These are phyloP conservation scores for Zhengitettix transpicula DNA, from an alignment of 2,888 invertebrate species.

Conservation along the genomic window DNA sequence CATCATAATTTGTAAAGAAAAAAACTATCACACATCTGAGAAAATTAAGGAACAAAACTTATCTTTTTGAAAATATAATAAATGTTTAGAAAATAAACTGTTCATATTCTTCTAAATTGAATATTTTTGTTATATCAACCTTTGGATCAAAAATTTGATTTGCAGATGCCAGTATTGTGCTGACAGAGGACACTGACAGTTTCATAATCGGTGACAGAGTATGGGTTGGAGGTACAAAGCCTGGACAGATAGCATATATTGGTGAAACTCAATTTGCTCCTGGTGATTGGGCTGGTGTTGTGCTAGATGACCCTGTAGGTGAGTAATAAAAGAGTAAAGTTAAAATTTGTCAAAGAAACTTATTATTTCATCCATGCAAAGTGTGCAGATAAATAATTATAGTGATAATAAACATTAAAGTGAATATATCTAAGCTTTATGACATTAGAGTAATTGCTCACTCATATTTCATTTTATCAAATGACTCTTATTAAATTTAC, in stretches of 20 bases:
- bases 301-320: conserved; percentile 89
- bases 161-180: conserved; percentile 66
- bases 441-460: too few relatives aligned
- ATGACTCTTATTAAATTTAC: too few relatives aligned
- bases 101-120: neutral
- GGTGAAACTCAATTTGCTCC: conserved; percentile 94
- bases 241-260: conserved; percentile 83
- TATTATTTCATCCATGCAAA: too few relatives aligned
- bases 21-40: too few relatives aligned
- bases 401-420: too few relatives aligned
- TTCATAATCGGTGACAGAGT: conserved; percentile 91
- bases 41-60: too few relatives aligned
- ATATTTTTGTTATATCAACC: neutral
- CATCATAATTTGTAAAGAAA: too few relatives aligned
- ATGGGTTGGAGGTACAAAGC: conserved; percentile 83
- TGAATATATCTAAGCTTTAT: too few relatives aligned
- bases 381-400: too few relatives aligned
- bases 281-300: conserved; percentile 96
- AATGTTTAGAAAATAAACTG: neutral
- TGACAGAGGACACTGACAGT: conserved; percentile 83
- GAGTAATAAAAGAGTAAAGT: conserved; percentile 19
- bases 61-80: too few relatives aligned
- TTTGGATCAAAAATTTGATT: conserved; percentile 13
- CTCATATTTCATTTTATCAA: too few relatives aligned
- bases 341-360: neutral